These are phyloP conservation scores for Yponomeuta malinellus DNA, from an alignment of 2,888 invertebrate genomes.

Conservation along the genomic window DNA sequence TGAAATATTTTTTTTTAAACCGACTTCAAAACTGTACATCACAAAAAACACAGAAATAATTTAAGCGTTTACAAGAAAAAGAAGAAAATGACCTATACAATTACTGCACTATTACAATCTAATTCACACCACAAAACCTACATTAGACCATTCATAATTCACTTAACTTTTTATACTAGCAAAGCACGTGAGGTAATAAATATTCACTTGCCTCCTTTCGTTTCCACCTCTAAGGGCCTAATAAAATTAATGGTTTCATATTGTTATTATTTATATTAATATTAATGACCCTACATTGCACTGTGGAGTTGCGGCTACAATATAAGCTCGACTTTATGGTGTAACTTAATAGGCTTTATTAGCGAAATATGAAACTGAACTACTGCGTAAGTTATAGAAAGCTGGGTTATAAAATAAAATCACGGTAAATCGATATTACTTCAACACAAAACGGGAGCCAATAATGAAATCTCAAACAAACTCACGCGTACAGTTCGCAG, in stretches of 20 bases:
- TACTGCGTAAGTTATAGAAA: background rate
- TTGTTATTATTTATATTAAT: conserved; percentile 65
- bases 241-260: conserved; percentile 67
- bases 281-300: conserved; percentile 38
- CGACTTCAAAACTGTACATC: no score
- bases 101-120: background rate
- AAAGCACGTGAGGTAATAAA: conserved; percentile 57
- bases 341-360: conserved; percentile 42
- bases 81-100: no score
- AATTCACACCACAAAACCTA: conserved; percentile 23
- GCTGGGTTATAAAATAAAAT: no score
- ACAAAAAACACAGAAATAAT: no score
- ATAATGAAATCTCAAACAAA: no score
- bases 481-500: no score
- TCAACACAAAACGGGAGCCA: no score
- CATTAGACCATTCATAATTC: conserved; percentile 34
- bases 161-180: conserved; percentile 40
- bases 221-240: conserved; percentile 64
- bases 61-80: no score
- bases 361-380: background rate
- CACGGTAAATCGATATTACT: no score
- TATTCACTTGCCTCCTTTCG: conserved; percentile 62
- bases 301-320: conserved; percentile 37
- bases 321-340: conserved; percentile 62
- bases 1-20: no score